Conservation (phyloP, 2,888 invertebrate genomes). For the Allolobophora icterica region DNA sequence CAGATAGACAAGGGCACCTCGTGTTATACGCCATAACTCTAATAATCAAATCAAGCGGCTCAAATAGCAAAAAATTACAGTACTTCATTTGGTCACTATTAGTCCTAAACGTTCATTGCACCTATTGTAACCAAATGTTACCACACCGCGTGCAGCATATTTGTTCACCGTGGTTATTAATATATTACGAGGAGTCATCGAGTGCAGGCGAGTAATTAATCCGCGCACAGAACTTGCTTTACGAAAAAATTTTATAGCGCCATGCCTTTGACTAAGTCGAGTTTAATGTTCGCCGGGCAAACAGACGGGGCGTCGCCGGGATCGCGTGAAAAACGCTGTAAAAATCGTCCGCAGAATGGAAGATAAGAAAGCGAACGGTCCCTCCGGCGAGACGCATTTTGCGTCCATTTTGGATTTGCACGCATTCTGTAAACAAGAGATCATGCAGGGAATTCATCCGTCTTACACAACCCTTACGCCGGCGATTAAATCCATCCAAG, state of each 20-base stretch:
- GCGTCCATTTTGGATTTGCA: constrained; percentile 14
- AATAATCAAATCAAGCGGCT: background rate
- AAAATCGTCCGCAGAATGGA: constrained; percentile 27
- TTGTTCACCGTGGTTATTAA: constrained; percentile 14
- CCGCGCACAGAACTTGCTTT: background rate
- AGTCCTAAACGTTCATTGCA: background rate
- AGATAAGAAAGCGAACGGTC: background rate
- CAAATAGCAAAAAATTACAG: background rate
- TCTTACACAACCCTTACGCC: constrained; percentile 10
- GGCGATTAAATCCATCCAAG: background rate
- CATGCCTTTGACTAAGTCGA: constrained; percentile 26
- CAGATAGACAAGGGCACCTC: background rate
- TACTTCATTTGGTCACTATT: background rate
- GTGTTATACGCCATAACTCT: background rate
- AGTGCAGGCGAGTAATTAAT: constrained; percentile 29
- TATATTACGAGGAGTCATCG: constrained; percentile 26
- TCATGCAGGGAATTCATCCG: background rate
- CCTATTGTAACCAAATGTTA: background rate
- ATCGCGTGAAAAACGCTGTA: constrained; percentile 26
- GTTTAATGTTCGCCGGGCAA: constrained; percentile 29
- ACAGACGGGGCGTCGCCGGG: constrained; percentile 12
- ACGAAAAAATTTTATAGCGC: constrained; percentile 21
- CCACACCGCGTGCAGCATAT: background rate
- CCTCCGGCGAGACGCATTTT: background rate
- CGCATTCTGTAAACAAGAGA: constrained; percentile 31